Evolutionary conservation across 2,113 vertebrate genomes (phyloP).

Genomic region (Machaerirhynchus nigripectus): DNA sequence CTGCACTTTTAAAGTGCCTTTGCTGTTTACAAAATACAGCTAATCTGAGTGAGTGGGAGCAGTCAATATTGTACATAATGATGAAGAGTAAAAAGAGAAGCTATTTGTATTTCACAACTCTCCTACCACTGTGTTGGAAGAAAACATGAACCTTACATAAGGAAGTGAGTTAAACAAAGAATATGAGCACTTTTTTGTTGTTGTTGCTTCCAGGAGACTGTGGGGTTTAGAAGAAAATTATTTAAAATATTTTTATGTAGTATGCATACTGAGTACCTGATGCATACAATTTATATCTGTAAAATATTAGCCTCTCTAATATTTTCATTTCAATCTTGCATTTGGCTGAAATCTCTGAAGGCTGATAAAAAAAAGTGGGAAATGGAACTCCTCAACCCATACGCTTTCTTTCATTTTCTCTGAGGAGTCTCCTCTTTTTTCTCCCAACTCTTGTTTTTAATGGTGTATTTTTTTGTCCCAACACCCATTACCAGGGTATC

Average conservation of each 20-base stretch:
- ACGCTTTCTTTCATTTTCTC: background rate
- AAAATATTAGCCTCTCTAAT: background rate
- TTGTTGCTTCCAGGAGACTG: background rate
- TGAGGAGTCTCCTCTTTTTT: background rate
- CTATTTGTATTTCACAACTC: slow-evolving; percentile 16
- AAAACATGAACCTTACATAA: background rate
- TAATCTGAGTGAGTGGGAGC: background rate
- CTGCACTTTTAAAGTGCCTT: background rate
- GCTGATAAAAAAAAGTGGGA: background rate
- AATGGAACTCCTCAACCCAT: background rate
- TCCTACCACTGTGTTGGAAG: background rate
- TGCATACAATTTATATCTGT: background rate
- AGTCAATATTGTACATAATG: background rate
- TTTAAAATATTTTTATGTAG: background rate
- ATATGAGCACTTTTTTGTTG: background rate
- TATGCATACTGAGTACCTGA: background rate
- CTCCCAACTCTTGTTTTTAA: background rate
- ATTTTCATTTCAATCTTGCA: background rate
- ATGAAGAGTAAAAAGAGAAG: background rate
- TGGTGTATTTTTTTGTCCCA: background rate
- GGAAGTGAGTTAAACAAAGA: background rate
- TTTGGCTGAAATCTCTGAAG: background rate
- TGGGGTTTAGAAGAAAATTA: background rate
- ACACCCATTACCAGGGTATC: background rate
- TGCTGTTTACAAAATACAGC: slow-evolving; percentile 29